Evolutionary conservation across 1,140 invertebrate species (phyloP), one percentile per base, ranked within the genome.

Genomic region (Drosophila micromelanica): DNA sequence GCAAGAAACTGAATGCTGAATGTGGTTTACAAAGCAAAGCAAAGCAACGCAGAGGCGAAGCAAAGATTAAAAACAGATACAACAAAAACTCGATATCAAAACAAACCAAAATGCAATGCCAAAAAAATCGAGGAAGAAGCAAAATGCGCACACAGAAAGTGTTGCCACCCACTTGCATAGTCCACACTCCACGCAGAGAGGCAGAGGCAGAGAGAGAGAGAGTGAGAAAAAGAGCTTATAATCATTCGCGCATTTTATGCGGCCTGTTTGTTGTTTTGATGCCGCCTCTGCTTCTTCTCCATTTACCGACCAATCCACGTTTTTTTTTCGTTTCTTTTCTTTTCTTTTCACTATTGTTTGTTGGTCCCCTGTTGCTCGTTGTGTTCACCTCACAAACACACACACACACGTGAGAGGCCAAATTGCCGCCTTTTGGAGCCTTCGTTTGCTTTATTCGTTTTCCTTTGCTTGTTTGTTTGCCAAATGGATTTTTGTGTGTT

Each of bases 381-480:
- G 52, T 48, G 43, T 38, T 49, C 59, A 12, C 35, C 7, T 32
- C 52, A 20, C 43, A 7, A 48, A 46, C 37, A 27, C 40, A 23
- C 37, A 43, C 9, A n/a, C 5, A 52, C 37, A 30, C 63, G 49
- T 48, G 17, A 42, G 40, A 60, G 61, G 61, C 64, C 54, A 72
- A 60, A 57, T 76, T 77, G 72, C 79, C 74, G 71, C 75, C 75
- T 64, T 78, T 84, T 82, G 80, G 77, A 76, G 65, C 55, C 64
- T 62, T 56, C 8, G 55, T 17, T 51, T 45, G 37, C 78, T 68
- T 27, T 27, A 27, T 6, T 55, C 30, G 52, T 32, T 46, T 69
- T 52, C 40, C 51, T 57, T 59, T 46, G 30, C 56, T 37, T 82
- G 75, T 82, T 82, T 82, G 77, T 84, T 82, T 76, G 80, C 60